Evolutionary conservation across 2,888 invertebrate genomes (phyloP).

Genomic region (Cryptocephalus moraei): DNA sequence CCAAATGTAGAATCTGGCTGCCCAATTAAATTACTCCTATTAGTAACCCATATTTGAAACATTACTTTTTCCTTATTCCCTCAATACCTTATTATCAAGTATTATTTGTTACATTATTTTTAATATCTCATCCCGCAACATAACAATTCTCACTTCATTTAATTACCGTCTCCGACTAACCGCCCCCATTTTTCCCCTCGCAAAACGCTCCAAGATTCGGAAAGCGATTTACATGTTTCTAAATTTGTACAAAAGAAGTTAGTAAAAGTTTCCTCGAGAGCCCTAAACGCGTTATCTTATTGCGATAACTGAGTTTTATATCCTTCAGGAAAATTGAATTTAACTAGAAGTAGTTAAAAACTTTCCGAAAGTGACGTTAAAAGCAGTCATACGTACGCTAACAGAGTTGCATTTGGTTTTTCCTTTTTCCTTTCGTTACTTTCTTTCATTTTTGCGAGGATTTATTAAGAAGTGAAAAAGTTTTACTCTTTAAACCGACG

Average conservation of each 20-base stretch:
- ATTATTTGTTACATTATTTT: too few relatives aligned
- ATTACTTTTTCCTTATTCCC: too few relatives aligned
- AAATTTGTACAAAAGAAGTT: conserved; percentile 20
- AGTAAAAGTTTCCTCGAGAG: conserved; percentile 21
- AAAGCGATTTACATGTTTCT: conserved; percentile 17
- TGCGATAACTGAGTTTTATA: conserved; percentile 27
- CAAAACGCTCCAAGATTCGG: conserved; percentile 1
- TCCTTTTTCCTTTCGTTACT: conserved; percentile 1
- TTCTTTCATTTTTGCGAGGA: background rate
- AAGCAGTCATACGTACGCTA: conserved; percentile 20
- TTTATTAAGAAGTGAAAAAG: background rate
- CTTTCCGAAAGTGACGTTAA: conserved; percentile 23
- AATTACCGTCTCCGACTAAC: too few relatives aligned
- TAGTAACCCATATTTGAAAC: too few relatives aligned
- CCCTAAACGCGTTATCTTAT: conserved; percentile 26
- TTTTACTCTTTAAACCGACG: background rate
- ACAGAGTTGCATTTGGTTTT: conserved; percentile 10
- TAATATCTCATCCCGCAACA: too few relatives aligned
- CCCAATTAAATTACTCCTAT: too few relatives aligned
- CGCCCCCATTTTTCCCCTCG: background rate
- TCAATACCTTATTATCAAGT: too few relatives aligned
- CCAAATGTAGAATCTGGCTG: too few relatives aligned
- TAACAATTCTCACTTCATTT: too few relatives aligned
- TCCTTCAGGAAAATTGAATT: conserved; percentile 27
- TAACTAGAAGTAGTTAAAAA: conserved; percentile 29